Base-by-base conservation (phyloP, 2,888 invertebrate species). In the Xiphydria camelus region DNA sequence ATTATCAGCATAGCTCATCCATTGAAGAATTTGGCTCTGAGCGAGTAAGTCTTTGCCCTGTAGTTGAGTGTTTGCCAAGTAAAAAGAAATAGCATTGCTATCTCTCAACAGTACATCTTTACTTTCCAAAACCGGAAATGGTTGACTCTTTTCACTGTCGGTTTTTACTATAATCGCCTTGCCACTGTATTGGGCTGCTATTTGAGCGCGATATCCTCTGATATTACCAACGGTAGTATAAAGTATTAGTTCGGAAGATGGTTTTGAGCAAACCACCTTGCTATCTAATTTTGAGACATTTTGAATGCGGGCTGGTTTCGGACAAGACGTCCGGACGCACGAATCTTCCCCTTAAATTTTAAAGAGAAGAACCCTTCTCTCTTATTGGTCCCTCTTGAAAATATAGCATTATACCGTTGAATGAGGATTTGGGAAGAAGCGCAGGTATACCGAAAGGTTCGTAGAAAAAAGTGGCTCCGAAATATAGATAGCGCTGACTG, bases 1-100 rank as follows among this genome's bases (percentile, higher is more conserved):
- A 48, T 72, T 70, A 45, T 77, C 74, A 3, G 75, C 68, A 37
- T 68, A 68, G 43, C 55, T 66, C 36, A 76, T 59, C 79, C 79
- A 79, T 41, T 78, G 75, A 19, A 78, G 47, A 22, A 78, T 57
- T 52, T 76, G 61, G 49, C 74, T 72, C 45, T 66, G 59, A 6
- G 54, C 53, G 14, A 65, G 53, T 9, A 52, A n/a, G 43, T 67
- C 55, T 2, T 46, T 54, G 22, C 68, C 61, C 53, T 61, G 70
- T 10, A 77, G 47, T 29, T 66, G 45, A 3, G 55, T 29, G 43
- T 62, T 63, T 2, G 75, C 63, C n/a, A 78, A 45, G 47, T 70
- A 73, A 41, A 67, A 66, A 1, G 71, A 62, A 33, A 77, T 76
- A 4, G 77, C 73, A 51, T 57, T 67, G 33, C 66, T 57, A 31